Percentiles rank a stretch among this genome's conserved stretches.
Conservation (phyloP, 2,113 vertebrate genomes). For the Microtus ochrogaster region DNA sequence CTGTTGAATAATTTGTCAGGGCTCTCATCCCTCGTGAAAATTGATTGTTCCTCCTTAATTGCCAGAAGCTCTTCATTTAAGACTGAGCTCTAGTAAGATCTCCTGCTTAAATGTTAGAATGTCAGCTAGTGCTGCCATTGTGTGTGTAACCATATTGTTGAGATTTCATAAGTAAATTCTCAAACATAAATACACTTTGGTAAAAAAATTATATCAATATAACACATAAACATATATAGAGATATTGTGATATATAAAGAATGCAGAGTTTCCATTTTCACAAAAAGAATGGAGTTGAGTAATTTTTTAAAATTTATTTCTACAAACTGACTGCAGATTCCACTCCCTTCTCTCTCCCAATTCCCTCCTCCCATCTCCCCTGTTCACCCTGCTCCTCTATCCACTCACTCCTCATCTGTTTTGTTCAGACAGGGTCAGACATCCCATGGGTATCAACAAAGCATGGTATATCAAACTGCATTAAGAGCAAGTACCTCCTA, state of each 20-base stretch:
- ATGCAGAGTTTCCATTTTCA: background rate
- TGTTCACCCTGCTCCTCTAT: background rate
- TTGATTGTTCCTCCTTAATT: background rate
- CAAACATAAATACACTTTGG: background rate
- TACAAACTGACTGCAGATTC: background rate
- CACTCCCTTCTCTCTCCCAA: background rate
- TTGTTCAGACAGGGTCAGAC: background rate
- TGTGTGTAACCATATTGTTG: background rate
- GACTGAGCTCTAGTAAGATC: background rate
- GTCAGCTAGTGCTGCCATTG: background rate
- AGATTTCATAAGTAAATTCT: background rate
- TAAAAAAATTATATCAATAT: background rate
- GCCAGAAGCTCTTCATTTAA: background rate
- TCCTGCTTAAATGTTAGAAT: background rate
- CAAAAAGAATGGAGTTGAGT: background rate
- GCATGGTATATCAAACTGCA: background rate
- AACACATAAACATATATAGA: background rate
- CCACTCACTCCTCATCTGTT: background rate
- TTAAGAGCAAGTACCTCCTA: background rate
- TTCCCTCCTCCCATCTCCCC: background rate
- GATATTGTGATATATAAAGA: background rate
- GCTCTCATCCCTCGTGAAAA: background rate
- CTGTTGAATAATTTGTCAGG: background rate
- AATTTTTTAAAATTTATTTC: background rate
- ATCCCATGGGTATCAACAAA: background rate